A percentile compares a stretch with the other conserved stretches of the same genome.
These are phyloP conservation scores for Malaclemys terrapin DNA, from an alignment of 2,113 vertebrate species.

Conservation along the genomic window DNA sequence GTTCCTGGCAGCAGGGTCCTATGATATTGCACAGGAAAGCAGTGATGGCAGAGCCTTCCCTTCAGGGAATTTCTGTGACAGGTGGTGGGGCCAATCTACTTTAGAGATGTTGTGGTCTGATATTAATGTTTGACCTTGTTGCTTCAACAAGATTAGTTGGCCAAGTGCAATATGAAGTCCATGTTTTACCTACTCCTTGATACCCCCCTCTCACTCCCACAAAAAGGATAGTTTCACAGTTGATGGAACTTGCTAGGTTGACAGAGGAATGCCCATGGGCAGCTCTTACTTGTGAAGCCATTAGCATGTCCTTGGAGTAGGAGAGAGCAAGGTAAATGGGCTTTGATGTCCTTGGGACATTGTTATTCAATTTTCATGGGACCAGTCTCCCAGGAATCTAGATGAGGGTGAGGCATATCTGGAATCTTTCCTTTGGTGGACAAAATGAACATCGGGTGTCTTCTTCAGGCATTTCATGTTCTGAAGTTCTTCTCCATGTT, in stretches of 20 bases:
- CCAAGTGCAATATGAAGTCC: background rate
- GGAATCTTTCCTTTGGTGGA: accelerated
- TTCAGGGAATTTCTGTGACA: background rate
- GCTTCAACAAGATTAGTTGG: background rate
- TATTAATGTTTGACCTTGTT: background rate
- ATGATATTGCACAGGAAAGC: background rate
- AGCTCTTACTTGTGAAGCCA: background rate
- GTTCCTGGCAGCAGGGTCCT: background rate
- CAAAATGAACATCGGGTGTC: background rate
- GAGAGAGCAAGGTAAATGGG: background rate
- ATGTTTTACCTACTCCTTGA: background rate
- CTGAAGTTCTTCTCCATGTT: background rate
- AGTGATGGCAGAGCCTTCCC: too few relatives aligned
- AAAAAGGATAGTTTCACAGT: background rate
- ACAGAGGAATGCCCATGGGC: background rate
- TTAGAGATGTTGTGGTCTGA: background rate
- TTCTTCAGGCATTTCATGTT: background rate
- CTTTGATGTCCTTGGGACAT: accelerated
- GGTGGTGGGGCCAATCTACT: background rate
- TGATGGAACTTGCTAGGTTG: background rate
- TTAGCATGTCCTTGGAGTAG: accelerated
- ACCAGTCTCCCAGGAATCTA: background rate
- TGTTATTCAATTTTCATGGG: accelerated
- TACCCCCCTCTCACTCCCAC: background rate
- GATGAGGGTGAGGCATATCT: accelerated